These are phyloP conservation scores for Drosophila bipectinata DNA, from an alignment of 1,140 invertebrate species.

Conservation along the genomic window DNA sequence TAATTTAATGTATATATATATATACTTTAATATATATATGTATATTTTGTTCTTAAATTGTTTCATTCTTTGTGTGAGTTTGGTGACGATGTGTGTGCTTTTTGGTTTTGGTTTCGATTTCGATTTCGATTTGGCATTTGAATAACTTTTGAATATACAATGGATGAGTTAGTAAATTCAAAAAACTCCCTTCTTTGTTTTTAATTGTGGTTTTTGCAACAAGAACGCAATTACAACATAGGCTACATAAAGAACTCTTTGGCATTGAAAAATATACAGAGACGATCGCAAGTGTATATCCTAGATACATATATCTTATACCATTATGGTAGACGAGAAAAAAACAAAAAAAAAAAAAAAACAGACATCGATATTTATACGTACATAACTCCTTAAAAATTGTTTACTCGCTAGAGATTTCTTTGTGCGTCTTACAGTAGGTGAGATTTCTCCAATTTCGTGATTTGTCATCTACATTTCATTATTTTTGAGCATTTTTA, in stretches of 20 bases:
- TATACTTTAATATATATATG: constrained; percentile 6
- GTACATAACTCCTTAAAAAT: constrained; percentile 43
- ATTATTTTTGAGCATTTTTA: constrained; percentile 31
- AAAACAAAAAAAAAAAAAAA: constrained; percentile 48
- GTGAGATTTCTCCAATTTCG: constrained; percentile 14
- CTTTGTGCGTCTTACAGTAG: constrained; percentile 57
- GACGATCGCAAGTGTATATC: constrained; percentile 42
- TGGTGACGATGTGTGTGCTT: background rate
- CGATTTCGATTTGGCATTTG: constrained; percentile 41
- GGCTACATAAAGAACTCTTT: constrained; percentile 70
- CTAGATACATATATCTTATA: constrained; percentile 48
- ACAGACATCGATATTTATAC: constrained; percentile 32
- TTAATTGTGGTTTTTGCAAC: constrained; percentile 1
- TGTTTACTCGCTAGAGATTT: constrained; percentile 44
- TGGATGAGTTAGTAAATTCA: constrained; percentile 43
- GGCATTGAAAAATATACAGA: constrained; percentile 69
- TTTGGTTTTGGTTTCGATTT: constrained; percentile 17
- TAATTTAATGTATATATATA: constrained; percentile 56
- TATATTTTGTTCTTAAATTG: constrained; percentile 11
- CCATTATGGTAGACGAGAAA: constrained; percentile 59
- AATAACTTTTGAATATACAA: constrained; percentile 52
- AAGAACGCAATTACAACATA: constrained; percentile 65
- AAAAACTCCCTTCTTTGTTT: constrained; percentile 6
- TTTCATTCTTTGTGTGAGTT: background rate
- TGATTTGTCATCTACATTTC: constrained; percentile 60